Base-by-base conservation (phyloP, 2,113 vertebrate species). In the Saguinus midas region DNA sequence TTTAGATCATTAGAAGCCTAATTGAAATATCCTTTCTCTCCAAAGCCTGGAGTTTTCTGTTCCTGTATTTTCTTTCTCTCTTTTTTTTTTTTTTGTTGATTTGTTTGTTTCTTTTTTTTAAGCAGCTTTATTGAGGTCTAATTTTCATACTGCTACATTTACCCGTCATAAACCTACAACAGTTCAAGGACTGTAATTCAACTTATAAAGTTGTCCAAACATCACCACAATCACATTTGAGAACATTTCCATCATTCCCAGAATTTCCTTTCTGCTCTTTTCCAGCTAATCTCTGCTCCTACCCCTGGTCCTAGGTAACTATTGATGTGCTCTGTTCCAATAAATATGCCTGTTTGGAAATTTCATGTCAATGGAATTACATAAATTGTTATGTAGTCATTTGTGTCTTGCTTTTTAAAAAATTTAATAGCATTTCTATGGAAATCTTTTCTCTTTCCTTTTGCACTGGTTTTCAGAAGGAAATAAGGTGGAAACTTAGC, bases 1-100 rank as follows among this genome's bases (percentile, higher is more conserved):
- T 76, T 95, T 96, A 90, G 50, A 57, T 97, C 40, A 84, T 95
- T 96, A 96, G 90, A 96, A 87, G 25, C 25, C 48, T 94, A 89
- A 97, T 76, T 91, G 73, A 97, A 93, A 50, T 48, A 96, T 91
- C n/a, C 14, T 79, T 90, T 85, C 68, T 87, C 23, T 91, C 55
- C 37, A 95, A 96, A 97, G 40, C n/a, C 48, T 75, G 48, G 25
- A 32, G 20, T 88, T 90, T 86, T 90, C 40, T 86, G 25, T 50
- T 25, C 11, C 50, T n/a, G 23, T 79, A n/a, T 35, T 17, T 52
- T 52, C 68, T 75, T 48, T 79, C 5, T 68, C 10, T 92, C 83
- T 81, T 50, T 50, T 14, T 52, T 52, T 27, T 64, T 52, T 52
- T 14, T 52, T 52, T 29, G 29, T 64, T 64, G 11, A 12, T 64